Evolutionary conservation across 2,888 invertebrate species (phyloP).

Genomic region (Drosophila paucipuncta): DNA sequence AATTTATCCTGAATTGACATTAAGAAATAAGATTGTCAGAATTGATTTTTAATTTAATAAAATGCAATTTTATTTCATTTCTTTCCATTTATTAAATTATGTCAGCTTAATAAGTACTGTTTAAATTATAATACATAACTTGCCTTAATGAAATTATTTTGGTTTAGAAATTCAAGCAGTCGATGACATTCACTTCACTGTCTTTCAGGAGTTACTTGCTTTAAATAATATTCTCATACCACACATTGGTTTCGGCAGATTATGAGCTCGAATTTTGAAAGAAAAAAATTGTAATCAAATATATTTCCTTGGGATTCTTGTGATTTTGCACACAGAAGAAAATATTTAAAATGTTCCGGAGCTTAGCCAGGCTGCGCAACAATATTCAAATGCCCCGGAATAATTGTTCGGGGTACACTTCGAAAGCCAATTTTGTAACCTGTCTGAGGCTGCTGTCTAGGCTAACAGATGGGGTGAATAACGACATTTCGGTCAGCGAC

Average conservation of each 20-base stretch:
- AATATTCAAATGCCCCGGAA: slow-evolving; percentile 30
- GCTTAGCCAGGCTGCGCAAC: slow-evolving; percentile 45
- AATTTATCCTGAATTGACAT: not conserved
- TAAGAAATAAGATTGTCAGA: not conserved
- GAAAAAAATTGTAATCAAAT: slow-evolving; percentile 26
- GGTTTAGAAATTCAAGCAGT: slow-evolving; percentile 21
- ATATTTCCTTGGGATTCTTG: slow-evolving; percentile 1
- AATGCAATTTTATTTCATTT: not conserved
- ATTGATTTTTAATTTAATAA: not conserved
- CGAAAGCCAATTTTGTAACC: slow-evolving; percentile 21
- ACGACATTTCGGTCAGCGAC: slow-evolving; percentile 40
- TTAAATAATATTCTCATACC: not conserved
- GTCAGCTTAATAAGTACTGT: not conserved
- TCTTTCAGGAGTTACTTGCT: not conserved
- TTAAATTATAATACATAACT: not conserved
- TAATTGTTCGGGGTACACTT: slow-evolving; percentile 20
- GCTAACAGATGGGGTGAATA: not conserved
- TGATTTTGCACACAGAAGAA: not conserved
- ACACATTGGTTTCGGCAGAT: slow-evolving; percentile 36
- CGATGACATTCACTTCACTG: slow-evolving; percentile 18
- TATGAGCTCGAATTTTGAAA: slow-evolving; percentile 31
- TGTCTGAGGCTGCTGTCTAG: not conserved
- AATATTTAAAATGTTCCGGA: slow-evolving; percentile 54
- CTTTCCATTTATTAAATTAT: not conserved
- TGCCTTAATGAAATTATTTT: not conserved